phyloP scores from a whole-genome alignment of 2,888 invertebrate species.

The Standfussiana lucernea region DNA sequence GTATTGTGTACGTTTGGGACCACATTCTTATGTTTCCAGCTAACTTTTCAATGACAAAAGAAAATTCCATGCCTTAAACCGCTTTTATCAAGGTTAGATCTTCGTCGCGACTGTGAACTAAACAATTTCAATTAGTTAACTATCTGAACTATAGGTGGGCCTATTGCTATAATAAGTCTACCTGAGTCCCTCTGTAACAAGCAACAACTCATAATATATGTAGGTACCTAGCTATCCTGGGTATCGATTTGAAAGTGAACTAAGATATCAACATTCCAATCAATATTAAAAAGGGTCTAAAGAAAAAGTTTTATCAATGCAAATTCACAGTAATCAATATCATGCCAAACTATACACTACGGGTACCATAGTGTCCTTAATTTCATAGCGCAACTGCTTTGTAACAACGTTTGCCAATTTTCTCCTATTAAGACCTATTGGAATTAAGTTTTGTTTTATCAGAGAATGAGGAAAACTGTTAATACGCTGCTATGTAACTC shows the following conservation, averaged over 20 bases:
- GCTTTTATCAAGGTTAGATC: background rate
- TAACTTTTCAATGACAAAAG: too few relatives aligned
- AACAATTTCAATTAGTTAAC: too few relatives aligned
- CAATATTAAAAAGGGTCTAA: too few relatives aligned
- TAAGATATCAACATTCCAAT: background rate
- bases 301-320: too few relatives aligned
- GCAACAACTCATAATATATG: background rate
- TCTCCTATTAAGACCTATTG: background rate
- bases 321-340: too few relatives aligned
- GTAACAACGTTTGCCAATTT: background rate
- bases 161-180: background rate
- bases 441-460: background rate
- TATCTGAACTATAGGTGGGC: background rate
- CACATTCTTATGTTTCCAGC: background rate
- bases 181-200: background rate
- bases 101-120: background rate
- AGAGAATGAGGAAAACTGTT: background rate
- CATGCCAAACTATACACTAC: background rate
- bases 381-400: too few relatives aligned
- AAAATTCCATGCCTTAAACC: background rate
- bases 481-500: background rate
- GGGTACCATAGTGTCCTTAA: too few relatives aligned
- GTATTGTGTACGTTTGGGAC: background rate
- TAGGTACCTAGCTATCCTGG: background rate
- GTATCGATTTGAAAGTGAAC: background rate